Percentiles rank a stretch among this genome's conserved stretches.
Conservation (phyloP, 1,140 invertebrate species). For the Hypsibius dujardini region DNA sequence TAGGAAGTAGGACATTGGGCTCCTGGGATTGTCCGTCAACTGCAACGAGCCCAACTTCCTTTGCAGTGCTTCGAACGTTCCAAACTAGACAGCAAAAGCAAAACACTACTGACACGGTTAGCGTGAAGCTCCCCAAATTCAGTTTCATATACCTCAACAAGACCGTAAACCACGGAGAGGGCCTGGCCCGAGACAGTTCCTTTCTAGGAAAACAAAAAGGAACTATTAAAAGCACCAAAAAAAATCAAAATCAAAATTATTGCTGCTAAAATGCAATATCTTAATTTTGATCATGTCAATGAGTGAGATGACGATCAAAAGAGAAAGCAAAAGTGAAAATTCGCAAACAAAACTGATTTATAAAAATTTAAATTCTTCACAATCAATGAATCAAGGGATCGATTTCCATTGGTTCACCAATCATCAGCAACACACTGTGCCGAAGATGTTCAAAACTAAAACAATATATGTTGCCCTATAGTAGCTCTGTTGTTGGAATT, state of each 20-base stretch:
- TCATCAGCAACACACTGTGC: too few species aligned
- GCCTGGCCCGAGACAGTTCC: slow-evolving; percentile 81
- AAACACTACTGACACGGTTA: slow-evolving; percentile 20
- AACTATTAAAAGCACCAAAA: not conserved
- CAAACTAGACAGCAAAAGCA: slow-evolving; percentile 34
- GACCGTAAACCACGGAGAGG: slow-evolving; percentile 69
- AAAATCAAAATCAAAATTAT: not conserved
- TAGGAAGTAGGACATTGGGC: slow-evolving; percentile 46
- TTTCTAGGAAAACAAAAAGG: slow-evolving; percentile 44
- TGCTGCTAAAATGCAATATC: too few species aligned
- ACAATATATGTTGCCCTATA: too few species aligned
- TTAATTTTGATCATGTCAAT: too few species aligned
- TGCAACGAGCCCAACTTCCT: slow-evolving; percentile 17
- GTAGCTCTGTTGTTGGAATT: too few species aligned
- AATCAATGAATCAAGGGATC: too few species aligned
- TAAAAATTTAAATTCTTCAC: too few species aligned
- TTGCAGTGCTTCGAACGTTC: slow-evolving; percentile 35
- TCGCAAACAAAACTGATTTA: too few species aligned
- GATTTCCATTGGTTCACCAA: too few species aligned
- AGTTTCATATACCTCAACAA: slow-evolving; percentile 45
- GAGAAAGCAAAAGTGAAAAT: too few species aligned
- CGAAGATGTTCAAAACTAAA: too few species aligned
- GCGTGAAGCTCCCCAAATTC: not conserved
- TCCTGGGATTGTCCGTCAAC: slow-evolving; percentile 25
- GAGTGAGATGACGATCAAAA: too few species aligned